Evolutionary conservation across 2,888 invertebrate genomes (phyloP), one percentile per base, ranked within the genome.

Genomic region (Pseudococcus viburni): DNA sequence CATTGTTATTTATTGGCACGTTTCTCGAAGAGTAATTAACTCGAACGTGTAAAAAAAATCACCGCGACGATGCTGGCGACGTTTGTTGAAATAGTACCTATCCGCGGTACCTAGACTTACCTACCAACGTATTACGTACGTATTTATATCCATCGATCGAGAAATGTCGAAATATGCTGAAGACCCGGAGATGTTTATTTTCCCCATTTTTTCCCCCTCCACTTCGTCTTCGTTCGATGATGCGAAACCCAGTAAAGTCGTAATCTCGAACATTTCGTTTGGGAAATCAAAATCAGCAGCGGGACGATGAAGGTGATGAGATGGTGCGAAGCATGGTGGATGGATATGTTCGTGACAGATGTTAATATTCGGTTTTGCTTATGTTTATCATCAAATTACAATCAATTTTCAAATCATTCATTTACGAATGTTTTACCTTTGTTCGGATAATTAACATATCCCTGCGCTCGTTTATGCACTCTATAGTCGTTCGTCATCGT

Each of bases 341-440:
- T 26, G 33, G 73, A 73, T 33, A 26, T 83, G 80, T 83, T 83
- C 22, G 46, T 83, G 80, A 83, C 80, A 46, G 80, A 83, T 83
- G 80, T 83, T 83, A 83, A 83, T 83, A 83, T 46, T 83, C 80
- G 80, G 80, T 83, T 33, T 73, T 46, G 80, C 42, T 83, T 46
- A 19, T 83, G 80, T 83, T 83, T 83, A 33, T 46, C 80, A 83
- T 46, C 80, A 46, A 83, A 83, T 83, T 83, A 83, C 73, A 17
- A 73, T 73, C 73, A 73, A 73, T 73, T 33, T 73, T 73, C 73
- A 73, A 73, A 73, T 73, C 33, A 73, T 73, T 73, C 73, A 33
- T 73, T 73, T 73, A 73, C 33, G 73, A 73, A 33, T 73, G 73
- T 73, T 73, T 73, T 73, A 73, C 73, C 73, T 73, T 73, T 73